A percentile compares a stretch with the other conserved stretches of the same genome.
Evolutionary conservation across 2,797 vertebrate species (phyloP).

Genomic region (Anabacerthia variegaticeps): DNA sequence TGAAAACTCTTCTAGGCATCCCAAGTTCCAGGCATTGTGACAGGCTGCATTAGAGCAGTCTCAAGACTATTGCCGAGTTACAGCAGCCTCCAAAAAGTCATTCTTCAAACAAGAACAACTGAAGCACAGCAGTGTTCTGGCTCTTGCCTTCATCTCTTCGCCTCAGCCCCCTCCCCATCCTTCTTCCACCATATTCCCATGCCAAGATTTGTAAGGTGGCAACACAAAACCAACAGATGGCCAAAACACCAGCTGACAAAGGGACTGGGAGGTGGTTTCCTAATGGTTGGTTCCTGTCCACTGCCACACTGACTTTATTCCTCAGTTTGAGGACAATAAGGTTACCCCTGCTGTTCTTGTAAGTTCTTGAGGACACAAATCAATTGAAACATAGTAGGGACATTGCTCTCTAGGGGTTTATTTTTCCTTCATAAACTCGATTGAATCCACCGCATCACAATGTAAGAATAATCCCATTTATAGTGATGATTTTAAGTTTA

Average conservation of each 20-base stretch:
- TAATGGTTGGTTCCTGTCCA: background rate
- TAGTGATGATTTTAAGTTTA: background rate
- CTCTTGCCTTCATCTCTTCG: background rate
- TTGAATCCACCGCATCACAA: background rate
- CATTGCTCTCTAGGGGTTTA: background rate
- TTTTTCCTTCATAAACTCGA: background rate
- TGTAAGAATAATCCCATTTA: background rate
- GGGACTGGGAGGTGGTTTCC: background rate
- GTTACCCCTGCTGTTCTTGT: background rate
- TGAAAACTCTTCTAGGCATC: background rate
- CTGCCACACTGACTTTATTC: background rate
- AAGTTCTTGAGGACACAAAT: background rate
- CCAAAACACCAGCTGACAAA: background rate
- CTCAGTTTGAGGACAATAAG: background rate
- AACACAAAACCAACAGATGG: conserved; percentile 2
- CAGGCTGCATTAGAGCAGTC: background rate
- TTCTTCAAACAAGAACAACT: background rate
- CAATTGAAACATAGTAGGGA: background rate
- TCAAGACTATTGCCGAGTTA: background rate
- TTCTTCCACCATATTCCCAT: background rate
- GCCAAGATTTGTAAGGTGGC: background rate
- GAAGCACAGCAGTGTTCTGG: conserved; percentile 16
- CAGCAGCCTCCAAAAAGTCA: background rate
- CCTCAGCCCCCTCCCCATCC: background rate
- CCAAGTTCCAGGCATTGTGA: background rate